Evolutionary conservation across 2,797 vertebrate species (phyloP), one percentile per base, ranked within the genome.

Genomic region (Tadarida brasiliensis): DNA sequence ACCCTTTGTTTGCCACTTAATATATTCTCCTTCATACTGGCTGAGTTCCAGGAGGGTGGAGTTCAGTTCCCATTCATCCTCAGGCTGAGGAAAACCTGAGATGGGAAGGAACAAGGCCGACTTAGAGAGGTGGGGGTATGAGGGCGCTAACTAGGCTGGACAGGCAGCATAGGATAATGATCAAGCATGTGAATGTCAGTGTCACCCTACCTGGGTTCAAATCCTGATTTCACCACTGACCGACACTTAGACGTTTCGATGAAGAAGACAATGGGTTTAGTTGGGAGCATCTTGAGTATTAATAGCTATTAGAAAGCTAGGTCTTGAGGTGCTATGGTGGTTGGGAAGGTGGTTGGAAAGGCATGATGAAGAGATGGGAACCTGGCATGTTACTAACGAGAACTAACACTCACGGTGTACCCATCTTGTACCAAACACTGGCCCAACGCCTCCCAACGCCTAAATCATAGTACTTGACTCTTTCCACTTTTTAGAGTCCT

Each of bases 1-100:
- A 44, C 67, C 61, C 47, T 95, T 95, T 92, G 57, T 92, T 95
- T 92, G 94, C 44, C 83, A 47, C n/a, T 88, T 94, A 94, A 76
- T 94, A 39, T 71, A 85, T 33, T 85, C 57, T 92, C 61, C 49
- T 92, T 63, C 56, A 16, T 59, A 11, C 33, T 81, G 88, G 77
- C 54, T 73, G 67, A 77, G 49, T 68, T 93, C 44, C 78, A 84
- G 44, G 49, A 86, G 35, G 57, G 28, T 67, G 67, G 73, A 73
- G 17, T 77, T 33, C 20, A 39, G 22, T 80, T 44, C 39, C 57
- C 76, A 14, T 71, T 84, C 33, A 84, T 84, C n/a, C 19, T 28
- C 8, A 74, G 5, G 44, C 30, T 57, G 12, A 89, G 51, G 44
- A 73, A 88, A 28, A 16, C 28, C 16, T 11, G 9, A 73, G 6